Base-by-base conservation (phyloP, 2,888 invertebrate species). In the Drosophila infuscata region DNA sequence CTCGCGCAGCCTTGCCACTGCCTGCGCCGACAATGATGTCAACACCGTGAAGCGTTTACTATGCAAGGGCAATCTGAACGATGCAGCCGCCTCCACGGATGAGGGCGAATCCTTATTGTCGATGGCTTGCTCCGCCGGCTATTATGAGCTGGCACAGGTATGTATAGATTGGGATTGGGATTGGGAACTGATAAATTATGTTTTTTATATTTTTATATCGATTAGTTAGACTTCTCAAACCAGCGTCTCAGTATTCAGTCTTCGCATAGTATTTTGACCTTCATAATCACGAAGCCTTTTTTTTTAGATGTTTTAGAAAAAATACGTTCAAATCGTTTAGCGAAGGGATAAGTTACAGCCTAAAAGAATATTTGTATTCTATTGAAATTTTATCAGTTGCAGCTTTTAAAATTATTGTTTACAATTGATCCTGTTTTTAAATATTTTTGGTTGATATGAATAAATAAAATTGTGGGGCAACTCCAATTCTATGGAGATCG, bases 41-140 rank as follows among this genome's bases (percentile, higher is more conserved):
- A 96, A 97, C 83, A 97, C 98, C 29, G 98, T 99, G 65, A 96
- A 97, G 88, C 97, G 98, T 93, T 95, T 99, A 76, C 95, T 99
- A 73, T 97, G 98, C 58, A 98, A 99, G 94, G 98, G 98, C 59
- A 93, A 93, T 68, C 97, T 98, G 74, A 97, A 98, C 94, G 99
- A 99, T 94, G 90, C 90, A 11, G 74, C 88, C 15, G 86, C 85
- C 36, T 98, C 98, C 79, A 98, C 98, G 72, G 99, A 99, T 94
- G 99, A 99, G 94, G 99, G 99, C 82, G 99, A 99, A 94, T 98
- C 98, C 91, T 94, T 99, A 77, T 95, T 99, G 76, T 98, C 98
- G 64, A 95, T 99, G 90, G 99, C 99, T 74, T 99, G 99, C 94
- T 98, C 98, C 75, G 98, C 99, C 75, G 99, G 99, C 58, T 99